Conservation (phyloP, 2,113 vertebrate species). For the Sminthopsis crassicaudata region DNA sequence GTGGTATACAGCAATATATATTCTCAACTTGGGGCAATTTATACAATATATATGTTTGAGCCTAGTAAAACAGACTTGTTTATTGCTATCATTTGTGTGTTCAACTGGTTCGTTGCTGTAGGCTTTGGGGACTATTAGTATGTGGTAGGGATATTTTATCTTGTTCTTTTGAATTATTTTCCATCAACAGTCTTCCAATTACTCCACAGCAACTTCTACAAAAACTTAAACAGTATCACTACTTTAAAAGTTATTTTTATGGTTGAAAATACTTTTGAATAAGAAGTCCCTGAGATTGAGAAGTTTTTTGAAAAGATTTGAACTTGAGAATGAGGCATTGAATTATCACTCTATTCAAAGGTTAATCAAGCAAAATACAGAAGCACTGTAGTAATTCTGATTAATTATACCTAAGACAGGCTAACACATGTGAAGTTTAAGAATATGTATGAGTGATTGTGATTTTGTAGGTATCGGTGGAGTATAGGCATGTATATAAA, state of each 20-base stretch:
- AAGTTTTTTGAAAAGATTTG: neutral
- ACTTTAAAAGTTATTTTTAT: neutral
- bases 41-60: conserved; percentile 26
- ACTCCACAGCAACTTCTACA: neutral
- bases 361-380: neutral
- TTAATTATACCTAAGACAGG: neutral
- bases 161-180: conserved; percentile 20
- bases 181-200: neutral
- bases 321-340: neutral
- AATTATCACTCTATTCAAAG: neutral
- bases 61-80: neutral
- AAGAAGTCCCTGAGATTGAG: neutral
- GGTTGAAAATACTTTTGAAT: neutral
- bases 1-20: neutral
- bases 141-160: neutral
- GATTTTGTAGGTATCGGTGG: neutral
- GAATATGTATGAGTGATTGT: neutral
- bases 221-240: neutral
- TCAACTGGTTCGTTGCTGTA: neutral
- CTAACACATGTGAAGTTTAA: neutral
- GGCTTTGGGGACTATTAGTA: neutral
- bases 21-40: conserved; percentile 1
- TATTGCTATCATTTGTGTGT: conserved; percentile 25
- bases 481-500: neutral
- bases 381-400: neutral